A percentile compares a stretch with the other conserved stretches of the same genome.
These are phyloP conservation scores for Drosophila kokeensis DNA, from an alignment of 2,888 invertebrate genomes.

Conservation along the genomic window DNA sequence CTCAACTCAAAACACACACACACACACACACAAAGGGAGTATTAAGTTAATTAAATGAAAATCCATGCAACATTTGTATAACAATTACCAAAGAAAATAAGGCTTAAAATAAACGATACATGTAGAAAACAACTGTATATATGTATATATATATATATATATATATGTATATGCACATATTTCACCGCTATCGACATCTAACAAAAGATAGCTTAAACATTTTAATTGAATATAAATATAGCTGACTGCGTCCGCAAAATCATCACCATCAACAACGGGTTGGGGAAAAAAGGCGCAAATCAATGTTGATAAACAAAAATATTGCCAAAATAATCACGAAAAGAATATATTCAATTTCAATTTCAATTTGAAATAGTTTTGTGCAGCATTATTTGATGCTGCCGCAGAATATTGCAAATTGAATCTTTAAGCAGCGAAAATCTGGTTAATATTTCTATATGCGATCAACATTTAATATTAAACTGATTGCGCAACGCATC, in stretches of 20 bases:
- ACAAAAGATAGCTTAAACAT: not conserved
- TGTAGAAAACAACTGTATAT: not conserved
- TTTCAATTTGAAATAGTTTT: not conserved
- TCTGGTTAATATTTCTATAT: not conserved
- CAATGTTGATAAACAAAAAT: not conserved
- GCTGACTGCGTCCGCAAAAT: constrained; percentile 2
- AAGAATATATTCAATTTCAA: not conserved
- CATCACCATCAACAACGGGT: not conserved
- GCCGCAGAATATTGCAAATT: not conserved
- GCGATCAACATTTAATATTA: not conserved
- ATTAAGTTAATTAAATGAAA: constrained; percentile 1
- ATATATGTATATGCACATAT: not conserved
- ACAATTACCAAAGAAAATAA: not conserved
- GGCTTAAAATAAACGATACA: not conserved
- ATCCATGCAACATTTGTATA: not conserved
- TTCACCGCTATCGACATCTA: not conserved
- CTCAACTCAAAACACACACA: constrained; percentile 47
- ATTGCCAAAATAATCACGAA: not conserved
- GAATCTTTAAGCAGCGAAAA: not conserved
- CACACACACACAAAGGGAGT: not conserved
- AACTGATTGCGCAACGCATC: not conserved
- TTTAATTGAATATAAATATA: constrained; percentile 10
- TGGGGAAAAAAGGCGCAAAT: not conserved
- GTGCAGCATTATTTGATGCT: not conserved
- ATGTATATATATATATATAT: not conserved